Evolutionary conservation across 1,140 invertebrate species (phyloP).

Genomic region (Venustaconcha ellipsiformis): DNA sequence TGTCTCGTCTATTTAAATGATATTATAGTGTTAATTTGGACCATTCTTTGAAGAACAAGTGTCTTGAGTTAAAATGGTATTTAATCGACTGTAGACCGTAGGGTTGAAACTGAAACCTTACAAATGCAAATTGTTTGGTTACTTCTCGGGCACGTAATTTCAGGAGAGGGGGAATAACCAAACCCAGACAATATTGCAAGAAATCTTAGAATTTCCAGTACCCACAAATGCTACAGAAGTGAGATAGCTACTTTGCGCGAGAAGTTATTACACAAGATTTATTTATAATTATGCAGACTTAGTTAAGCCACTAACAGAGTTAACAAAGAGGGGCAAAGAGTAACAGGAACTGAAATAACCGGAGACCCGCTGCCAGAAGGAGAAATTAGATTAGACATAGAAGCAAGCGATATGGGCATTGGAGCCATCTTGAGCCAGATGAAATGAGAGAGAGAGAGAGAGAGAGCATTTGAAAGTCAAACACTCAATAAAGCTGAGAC

Average conservation of each 20-base stretch:
- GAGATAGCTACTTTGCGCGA: not conserved
- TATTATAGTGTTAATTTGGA: slow-evolving; percentile 3
- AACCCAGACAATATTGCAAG: slow-evolving; percentile 4
- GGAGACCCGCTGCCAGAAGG: too few relatives aligned
- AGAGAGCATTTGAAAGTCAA: too few relatives aligned
- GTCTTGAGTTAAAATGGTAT: not conserved
- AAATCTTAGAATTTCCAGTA: not conserved
- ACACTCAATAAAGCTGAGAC: too few relatives aligned
- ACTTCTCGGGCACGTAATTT: slow-evolving; percentile 9
- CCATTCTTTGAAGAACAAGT: not conserved
- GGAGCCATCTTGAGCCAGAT: too few relatives aligned
- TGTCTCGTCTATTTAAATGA: not conserved
- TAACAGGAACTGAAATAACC: too few relatives aligned
- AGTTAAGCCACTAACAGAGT: slow-evolving; percentile 60
- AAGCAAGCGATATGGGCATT: too few relatives aligned
- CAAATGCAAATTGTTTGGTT: slow-evolving; percentile 4
- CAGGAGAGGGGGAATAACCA: not conserved
- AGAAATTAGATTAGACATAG: too few relatives aligned
- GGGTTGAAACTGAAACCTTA: slow-evolving; percentile 7
- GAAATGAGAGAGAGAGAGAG: too few relatives aligned
- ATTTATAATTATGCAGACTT: slow-evolving; percentile 12
- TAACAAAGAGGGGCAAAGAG: not conserved
- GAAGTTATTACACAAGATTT: slow-evolving; percentile 7
- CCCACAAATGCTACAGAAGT: slow-evolving; percentile 4
- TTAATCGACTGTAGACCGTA: not conserved